Percentiles rank a stretch among this genome's conserved stretches.
These are phyloP conservation scores for Tiphia femorata DNA, from an alignment of 2,888 invertebrate species.

Conservation along the genomic window DNA sequence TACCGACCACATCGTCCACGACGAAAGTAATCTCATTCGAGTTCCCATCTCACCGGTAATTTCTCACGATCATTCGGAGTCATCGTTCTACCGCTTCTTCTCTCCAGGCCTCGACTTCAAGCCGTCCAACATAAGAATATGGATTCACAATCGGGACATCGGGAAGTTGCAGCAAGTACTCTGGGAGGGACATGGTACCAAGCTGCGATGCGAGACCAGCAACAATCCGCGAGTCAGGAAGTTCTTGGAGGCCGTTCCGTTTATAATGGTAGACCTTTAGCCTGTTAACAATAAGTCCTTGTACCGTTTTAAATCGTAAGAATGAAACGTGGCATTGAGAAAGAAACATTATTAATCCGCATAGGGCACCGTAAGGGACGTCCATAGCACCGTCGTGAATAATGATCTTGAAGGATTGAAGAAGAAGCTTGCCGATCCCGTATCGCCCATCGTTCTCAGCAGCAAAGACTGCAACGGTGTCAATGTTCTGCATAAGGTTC, in stretches of 20 bases:
- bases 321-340: not conserved
- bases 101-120: conserved; percentile 81
- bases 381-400: conserved; percentile 83
- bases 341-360: not conserved
- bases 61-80: too few species aligned
- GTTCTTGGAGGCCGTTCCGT: conserved; percentile 94
- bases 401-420: conserved; percentile 82
- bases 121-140: conserved; percentile 91
- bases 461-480: conserved; percentile 86
- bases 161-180: conserved; percentile 87
- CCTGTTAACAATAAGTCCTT: not conserved
- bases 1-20: too few species aligned
- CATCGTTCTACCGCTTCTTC: not conserved
- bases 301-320: not conserved
- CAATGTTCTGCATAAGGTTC: conserved; percentile 87
- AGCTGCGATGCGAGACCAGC: conserved; percentile 86
- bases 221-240: conserved; percentile 85
- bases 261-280: conserved; percentile 81
- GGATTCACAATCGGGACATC: conserved; percentile 94
- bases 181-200: conserved; percentile 91
- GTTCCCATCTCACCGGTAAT: too few species aligned
- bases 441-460: conserved; percentile 79
- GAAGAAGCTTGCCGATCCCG: conserved; percentile 77
- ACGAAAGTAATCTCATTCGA: too few species aligned
- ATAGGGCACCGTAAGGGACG: conserved; percentile 84